A percentile compares a stretch with the other conserved stretches of the same genome.
Evolutionary conservation across 2,888 invertebrate genomes (phyloP).

Genomic region (Dryadula phaetusa): DNA sequence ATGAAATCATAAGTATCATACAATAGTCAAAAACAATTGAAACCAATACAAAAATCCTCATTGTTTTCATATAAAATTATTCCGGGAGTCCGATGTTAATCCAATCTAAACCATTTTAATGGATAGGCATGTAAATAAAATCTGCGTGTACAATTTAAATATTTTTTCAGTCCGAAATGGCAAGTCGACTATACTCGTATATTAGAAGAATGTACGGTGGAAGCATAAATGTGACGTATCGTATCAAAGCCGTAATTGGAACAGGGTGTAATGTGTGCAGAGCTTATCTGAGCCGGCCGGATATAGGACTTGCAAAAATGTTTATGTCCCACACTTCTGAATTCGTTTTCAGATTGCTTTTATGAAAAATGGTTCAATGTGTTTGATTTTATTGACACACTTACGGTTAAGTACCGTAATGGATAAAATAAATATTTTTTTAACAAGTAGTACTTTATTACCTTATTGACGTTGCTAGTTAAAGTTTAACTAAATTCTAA

Average conservation of each 20-base stretch:
- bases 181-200: conserved; percentile 49
- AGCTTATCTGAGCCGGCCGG: conserved; percentile 40
- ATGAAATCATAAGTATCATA: not conserved
- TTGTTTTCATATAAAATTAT: not conserved
- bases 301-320: conserved; percentile 34
- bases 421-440: not conserved
- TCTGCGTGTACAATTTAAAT: conserved; percentile 35
- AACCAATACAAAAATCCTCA: not conserved
- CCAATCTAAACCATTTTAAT: conserved; percentile 15
- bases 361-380: conserved; percentile 17
- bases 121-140: conserved; percentile 13
- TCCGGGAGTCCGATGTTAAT: not conserved
- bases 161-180: conserved; percentile 33
- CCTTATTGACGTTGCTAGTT: too few species aligned
- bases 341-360: conserved; percentile 20
- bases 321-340: conserved; percentile 22
- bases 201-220: conserved; percentile 54
- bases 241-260: conserved; percentile 49
- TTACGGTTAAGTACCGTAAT: not conserved
- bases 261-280: conserved; percentile 50
- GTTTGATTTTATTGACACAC: conserved; percentile 16
- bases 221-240: conserved; percentile 49
- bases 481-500: too few species aligned
- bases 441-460: too few species aligned
- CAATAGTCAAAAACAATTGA: not conserved